Evolutionary conservation across 2,797 vertebrate species (phyloP), one percentile per base, ranked within the genome.

Genomic region (Notoglanidium macrostoma): DNA sequence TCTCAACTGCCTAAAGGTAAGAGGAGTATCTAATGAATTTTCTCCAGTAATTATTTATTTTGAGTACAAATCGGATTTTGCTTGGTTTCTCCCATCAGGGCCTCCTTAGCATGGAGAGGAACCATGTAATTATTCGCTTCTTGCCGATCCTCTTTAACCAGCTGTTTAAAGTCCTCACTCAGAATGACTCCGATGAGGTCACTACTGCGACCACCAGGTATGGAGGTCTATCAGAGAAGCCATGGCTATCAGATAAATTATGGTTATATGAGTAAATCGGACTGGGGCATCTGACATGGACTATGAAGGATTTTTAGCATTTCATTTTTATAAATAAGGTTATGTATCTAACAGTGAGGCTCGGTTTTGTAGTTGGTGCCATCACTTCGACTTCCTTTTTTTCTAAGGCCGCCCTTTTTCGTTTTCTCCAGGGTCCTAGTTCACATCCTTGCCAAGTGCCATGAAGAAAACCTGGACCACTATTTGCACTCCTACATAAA

Each of bases 121-220:
- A 98, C 93, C 96, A 97, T 73, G 96, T 98, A 77, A 97, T 99
- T 89, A 96, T 99, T 91, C 96, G 96, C 90, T 99, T 99, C 92
- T 96, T 99, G 89, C 98, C 98, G 35, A 91, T 99, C 87, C 96
- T 99, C 89, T 96, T 99, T 91, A 99, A 99, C 95, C 98, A 99
- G 65, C 97, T 99, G 85, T 97, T 99, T 92, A 96, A 97, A 94
- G 97, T 98, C 92, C 95, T 99, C 89, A 97, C 97, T 86, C 96
- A 98, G 92, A 98, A 97, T 83, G 96, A 96, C 70, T 95, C 97
- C 0, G 98, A 98, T 35, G 97, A 98, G 74, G 96, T 99, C 92
- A 95, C 95, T 79, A 95, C 95, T 86, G 92, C 96, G 90, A 95
- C 97, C 94, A 97, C 96, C 92, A 98, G 98, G 98, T 99, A 96